These are phyloP conservation scores for Fulmarus glacialis DNA, from an alignment of 2,113 vertebrate species.

Conservation along the genomic window DNA sequence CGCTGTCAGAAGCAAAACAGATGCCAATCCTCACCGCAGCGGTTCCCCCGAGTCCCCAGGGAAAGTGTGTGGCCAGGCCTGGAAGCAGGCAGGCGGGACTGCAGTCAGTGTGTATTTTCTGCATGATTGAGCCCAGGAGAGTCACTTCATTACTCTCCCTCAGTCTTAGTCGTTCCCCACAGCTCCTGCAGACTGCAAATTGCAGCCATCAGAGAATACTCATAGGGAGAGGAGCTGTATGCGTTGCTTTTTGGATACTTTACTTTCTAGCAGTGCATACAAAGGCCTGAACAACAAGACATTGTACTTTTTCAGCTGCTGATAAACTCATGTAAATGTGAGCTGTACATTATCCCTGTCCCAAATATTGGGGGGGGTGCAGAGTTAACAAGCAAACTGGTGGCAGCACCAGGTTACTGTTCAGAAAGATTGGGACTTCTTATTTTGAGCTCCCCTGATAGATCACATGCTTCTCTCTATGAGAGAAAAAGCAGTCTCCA, in stretches of 20 bases:
- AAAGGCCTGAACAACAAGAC: background rate
- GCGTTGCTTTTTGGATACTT: rapidly evolving
- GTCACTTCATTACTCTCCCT: background rate
- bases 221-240: rapidly evolving
- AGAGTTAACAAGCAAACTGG: rapidly evolving
- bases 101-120: background rate
- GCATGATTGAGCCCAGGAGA: background rate
- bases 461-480: rapidly evolving
- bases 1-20: background rate
- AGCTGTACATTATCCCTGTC: rapidly evolving
- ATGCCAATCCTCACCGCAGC: background rate
- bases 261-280: rapidly evolving
- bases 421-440: rapidly evolving
- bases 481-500: background rate
- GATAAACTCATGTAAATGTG: rapidly evolving
- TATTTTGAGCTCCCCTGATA: background rate
- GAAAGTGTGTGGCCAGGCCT: background rate
- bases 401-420: too few relatives aligned
- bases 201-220: rapidly evolving
- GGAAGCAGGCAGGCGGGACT: rapidly evolving
- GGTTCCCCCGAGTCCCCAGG: rapidly evolving
- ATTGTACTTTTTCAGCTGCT: rapidly evolving
- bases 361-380: rapidly evolving
- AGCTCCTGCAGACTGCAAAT: background rate
- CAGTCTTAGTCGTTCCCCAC: background rate